A percentile compares a stretch with the other conserved stretches of the same genome.
These are phyloP conservation scores for Rallus limicola DNA, from an alignment of 2,113 vertebrate genomes.

Conservation along the genomic window DNA sequence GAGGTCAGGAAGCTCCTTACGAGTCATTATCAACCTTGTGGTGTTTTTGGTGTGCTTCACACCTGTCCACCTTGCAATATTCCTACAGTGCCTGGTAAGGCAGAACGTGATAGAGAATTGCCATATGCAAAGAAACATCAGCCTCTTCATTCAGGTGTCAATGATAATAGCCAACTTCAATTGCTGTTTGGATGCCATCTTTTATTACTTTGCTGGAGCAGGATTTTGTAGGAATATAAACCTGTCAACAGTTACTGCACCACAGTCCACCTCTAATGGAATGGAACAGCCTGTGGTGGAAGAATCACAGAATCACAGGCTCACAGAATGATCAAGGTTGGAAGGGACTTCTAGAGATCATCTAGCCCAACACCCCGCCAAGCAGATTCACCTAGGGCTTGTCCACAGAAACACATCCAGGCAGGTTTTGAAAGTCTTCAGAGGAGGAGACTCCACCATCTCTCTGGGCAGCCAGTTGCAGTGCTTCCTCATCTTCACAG, in stretches of 20 bases:
- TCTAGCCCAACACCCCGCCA: no score
- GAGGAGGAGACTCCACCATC: no score
- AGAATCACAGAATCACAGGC: neutral
- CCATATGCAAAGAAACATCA: slow-evolving; percentile 66
- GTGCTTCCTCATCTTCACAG: no score
- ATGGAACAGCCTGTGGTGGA: neutral
- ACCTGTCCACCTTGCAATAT: slow-evolving; percentile 84
- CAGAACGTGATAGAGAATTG: slow-evolving; percentile 77
- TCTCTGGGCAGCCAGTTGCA: no score
- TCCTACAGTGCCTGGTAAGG: slow-evolving; percentile 90
- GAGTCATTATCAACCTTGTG: slow-evolving; percentile 81
- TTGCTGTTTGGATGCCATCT: slow-evolving; percentile 89
- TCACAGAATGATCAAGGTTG: no score
- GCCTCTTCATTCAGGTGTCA: slow-evolving; percentile 84
- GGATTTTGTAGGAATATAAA: slow-evolving; percentile 74
- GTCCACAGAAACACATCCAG: no score
- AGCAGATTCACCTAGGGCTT: no score
- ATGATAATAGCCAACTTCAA: slow-evolving; percentile 88
- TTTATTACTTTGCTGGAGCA: slow-evolving; percentile 87
- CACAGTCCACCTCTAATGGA: neutral
- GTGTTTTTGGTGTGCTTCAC: slow-evolving; percentile 89
- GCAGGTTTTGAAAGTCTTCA: no score
- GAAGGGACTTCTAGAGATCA: no score
- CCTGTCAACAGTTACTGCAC: neutral
- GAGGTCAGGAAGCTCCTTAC: slow-evolving; percentile 62